Evolutionary conservation across 2,797 vertebrate species (phyloP).

Genomic region (Gambusia yucatana): DNA sequence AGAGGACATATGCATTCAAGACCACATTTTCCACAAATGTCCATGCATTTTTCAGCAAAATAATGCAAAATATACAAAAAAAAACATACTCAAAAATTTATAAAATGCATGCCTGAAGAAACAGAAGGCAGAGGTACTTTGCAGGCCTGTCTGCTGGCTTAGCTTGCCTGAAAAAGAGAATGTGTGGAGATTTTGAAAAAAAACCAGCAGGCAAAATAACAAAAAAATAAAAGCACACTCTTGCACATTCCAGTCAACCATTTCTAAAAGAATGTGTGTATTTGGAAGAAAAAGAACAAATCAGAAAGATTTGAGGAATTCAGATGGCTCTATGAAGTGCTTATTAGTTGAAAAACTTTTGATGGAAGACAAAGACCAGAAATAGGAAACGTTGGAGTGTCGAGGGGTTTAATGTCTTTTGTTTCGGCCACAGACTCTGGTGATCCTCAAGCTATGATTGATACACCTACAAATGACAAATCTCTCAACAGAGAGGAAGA

Average conservation of each 20-base stretch:
- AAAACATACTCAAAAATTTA: not conserved
- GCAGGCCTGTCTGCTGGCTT: not conserved
- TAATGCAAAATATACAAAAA: not conserved
- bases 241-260: not conserved
- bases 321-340: not conserved
- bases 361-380: not conserved
- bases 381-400: not conserved
- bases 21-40: not conserved
- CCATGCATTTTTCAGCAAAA: conserved; percentile 2
- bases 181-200: not conserved
- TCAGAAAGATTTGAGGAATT: not conserved
- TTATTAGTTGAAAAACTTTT: not conserved
- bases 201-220: not conserved
- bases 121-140: not conserved
- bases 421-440: not conserved
- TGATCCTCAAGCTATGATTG: not conserved
- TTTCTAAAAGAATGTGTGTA: not conserved
- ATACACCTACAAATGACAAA: not conserved
- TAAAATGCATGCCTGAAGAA: not conserved
- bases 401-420: not conserved
- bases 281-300: not conserved
- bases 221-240: not conserved
- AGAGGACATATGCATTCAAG: not conserved
- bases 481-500: not conserved
- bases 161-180: not conserved